Conservation (phyloP, 2,888 invertebrate genomes). For the Caenorhabditis sp. region DNA sequence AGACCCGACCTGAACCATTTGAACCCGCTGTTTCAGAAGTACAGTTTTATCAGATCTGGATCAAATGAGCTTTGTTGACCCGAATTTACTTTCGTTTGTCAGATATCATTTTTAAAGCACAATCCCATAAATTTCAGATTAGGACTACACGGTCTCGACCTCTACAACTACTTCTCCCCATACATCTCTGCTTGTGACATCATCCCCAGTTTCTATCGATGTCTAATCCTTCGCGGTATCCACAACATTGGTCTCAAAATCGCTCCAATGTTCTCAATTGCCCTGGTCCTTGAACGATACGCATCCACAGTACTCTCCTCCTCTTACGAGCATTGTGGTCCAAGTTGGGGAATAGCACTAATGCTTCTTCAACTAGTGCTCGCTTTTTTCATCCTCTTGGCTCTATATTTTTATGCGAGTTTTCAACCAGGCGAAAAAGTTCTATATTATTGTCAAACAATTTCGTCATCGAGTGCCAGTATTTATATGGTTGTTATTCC, state of each 20-base stretch:
- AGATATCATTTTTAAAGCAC: background rate
- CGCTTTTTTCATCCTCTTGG: background rate
- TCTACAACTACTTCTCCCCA: constrained; percentile 3
- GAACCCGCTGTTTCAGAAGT: too few species aligned
- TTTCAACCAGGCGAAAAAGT: constrained; percentile 9
- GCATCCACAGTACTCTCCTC: constrained; percentile 1
- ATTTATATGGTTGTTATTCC: constrained; percentile 15
- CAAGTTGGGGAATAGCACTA: constrained; percentile 2
- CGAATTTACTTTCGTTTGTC: too few species aligned
- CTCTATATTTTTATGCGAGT: background rate
- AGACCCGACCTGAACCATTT: too few species aligned
- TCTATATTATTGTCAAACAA: constrained; percentile 22
- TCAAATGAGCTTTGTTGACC: too few species aligned
- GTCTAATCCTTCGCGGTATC: constrained; percentile 11
- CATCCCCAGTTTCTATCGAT: constrained; percentile 18
- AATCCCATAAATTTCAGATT: constrained; percentile 1
- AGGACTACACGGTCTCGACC: constrained; percentile 12
- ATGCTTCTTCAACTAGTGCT: constrained; percentile 9
- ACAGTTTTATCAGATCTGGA: too few species aligned
- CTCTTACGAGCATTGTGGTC: constrained; percentile 15
- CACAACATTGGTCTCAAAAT: constrained; percentile 19
- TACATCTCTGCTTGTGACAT: constrained; percentile 8
- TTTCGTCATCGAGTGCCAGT: constrained; percentile 10
- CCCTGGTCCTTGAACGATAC: constrained; percentile 17
- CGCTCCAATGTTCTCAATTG: constrained; percentile 20